Percentiles rank a stretch among this genome's conserved stretches.
These are phyloP conservation scores for Lithodes maja DNA, from an alignment of 2,888 invertebrate genomes.

Conservation along the genomic window DNA sequence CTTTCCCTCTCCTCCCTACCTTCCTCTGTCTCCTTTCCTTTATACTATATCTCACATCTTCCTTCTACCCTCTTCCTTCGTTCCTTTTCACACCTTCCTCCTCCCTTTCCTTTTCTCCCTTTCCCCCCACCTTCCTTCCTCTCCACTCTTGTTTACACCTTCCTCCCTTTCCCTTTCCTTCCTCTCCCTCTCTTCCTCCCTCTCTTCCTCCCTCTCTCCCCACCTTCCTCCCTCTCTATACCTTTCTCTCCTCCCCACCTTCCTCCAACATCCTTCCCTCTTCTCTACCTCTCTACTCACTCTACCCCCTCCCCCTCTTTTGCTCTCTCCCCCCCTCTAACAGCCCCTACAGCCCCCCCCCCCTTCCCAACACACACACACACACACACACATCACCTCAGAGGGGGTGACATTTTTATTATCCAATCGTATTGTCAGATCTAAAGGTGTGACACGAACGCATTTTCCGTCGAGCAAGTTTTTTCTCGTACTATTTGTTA, in stretches of 20 bases:
- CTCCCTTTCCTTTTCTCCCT: background rate
- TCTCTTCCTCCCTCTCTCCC: background rate
- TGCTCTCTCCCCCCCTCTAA: conserved; percentile 8
- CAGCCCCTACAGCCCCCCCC: background rate
- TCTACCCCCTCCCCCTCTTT: background rate
- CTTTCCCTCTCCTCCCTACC: no score
- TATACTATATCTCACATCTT: background rate
- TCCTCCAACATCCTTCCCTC: background rate
- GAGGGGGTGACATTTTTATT: no score
- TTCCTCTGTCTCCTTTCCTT: no score
- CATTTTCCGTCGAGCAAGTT: no score
- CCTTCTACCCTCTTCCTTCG: background rate
- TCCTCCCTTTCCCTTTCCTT: background rate
- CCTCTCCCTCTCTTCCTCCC: background rate
- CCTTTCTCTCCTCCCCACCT: background rate
- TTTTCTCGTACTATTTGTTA: no score
- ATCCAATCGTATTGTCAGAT: no score
- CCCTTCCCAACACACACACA: background rate
- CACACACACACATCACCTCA: no score
- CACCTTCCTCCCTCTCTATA: background rate
- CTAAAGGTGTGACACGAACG: no score
- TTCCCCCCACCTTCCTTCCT: background rate
- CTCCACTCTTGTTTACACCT: background rate
- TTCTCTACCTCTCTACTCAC: background rate
- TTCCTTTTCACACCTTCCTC: background rate